phyloP scores from a whole-genome alignment of 2,888 invertebrate species.

The Epicampocera succincta region DNA sequence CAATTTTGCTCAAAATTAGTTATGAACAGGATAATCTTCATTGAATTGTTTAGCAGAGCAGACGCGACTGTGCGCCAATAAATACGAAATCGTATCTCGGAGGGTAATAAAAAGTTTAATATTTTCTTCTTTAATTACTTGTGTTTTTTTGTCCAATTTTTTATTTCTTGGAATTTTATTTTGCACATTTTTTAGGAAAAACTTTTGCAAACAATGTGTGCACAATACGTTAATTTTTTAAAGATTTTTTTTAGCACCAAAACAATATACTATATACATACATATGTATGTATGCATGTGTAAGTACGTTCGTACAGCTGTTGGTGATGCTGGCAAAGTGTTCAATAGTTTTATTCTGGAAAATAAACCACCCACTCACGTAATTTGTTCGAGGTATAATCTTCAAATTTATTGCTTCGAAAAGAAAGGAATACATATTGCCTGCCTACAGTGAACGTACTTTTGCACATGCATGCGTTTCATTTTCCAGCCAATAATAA shows the following conservation, averaged over 20 bases:
- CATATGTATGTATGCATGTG: too few relatives aligned
- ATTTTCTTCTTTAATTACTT: background rate
- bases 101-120: conserved; percentile 8
- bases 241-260: conserved; percentile 37
- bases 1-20: too few relatives aligned
- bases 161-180: conserved; percentile 40
- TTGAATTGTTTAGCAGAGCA: too few relatives aligned
- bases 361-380: conserved; percentile 49
- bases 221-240: conserved; percentile 22
- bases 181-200: conserved; percentile 27
- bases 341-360: conserved; percentile 36
- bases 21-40: too few relatives aligned
- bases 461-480: background rate
- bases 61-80: too few relatives aligned
- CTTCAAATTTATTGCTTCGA: conserved; percentile 57
- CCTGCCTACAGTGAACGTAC: conserved; percentile 1
- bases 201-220: background rate
- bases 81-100: background rate
- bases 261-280: background rate
- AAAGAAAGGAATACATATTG: conserved; percentile 14
- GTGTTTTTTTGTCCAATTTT: conserved; percentile 1
- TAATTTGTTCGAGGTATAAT: conserved; percentile 46
- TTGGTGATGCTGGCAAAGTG: conserved; percentile 36
- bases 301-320: background rate
- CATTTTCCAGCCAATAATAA: conserved; percentile 29